Base-by-base conservation (phyloP, 1,140 invertebrate genomes). In the Bombus confusus region DNA sequence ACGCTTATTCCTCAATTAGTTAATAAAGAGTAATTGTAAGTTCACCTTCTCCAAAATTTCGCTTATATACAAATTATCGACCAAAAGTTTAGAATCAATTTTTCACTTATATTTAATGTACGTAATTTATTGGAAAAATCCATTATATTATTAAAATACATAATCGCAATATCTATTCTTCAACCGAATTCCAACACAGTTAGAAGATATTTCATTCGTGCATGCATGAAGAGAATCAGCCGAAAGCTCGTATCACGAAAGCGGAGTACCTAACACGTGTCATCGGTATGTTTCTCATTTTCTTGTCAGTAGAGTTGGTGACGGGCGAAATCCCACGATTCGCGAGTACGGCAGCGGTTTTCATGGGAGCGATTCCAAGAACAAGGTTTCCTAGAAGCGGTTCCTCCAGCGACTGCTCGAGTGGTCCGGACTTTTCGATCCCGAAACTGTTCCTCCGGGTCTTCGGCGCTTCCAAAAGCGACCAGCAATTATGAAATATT, bases 311-410 rank as follows among this genome's bases (percentile, higher is more conserved):
- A 74, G 66, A 71, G 75, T 15, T 66, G 57, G 57, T 66, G 86
- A 76, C 69, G 75, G 12, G 39, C 34, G 75, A 80, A n/a, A 68
- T 90, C 90, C 69, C 89, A 90, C 84, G 86, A 85, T 85, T 87
- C 83, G 72, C 68, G 79, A 68, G 52, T 76, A 68, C 69, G 71
- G n/a, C 43, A 77, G 39, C 85, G 71, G 79, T 69, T 79, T 83
- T 82, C 80, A 68, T 74, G 78, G 76, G 81, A 59, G 37, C 69
- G 73, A 82, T 76, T 91, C 87, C 89, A 75, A 69, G 92, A 92
- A 93, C 86, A 72, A 75, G 77, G 80, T 57, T 92, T 93, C 92
- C 86, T 74, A 80, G 93, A 93, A 93, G 80, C 76, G 86, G 64
- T 79, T 82, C 57, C 64, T 57, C 76, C 86, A 90, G 86, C 87